Base-by-base conservation (phyloP, 2,113 vertebrate species). In the Pomatorhinus ruficollis region DNA sequence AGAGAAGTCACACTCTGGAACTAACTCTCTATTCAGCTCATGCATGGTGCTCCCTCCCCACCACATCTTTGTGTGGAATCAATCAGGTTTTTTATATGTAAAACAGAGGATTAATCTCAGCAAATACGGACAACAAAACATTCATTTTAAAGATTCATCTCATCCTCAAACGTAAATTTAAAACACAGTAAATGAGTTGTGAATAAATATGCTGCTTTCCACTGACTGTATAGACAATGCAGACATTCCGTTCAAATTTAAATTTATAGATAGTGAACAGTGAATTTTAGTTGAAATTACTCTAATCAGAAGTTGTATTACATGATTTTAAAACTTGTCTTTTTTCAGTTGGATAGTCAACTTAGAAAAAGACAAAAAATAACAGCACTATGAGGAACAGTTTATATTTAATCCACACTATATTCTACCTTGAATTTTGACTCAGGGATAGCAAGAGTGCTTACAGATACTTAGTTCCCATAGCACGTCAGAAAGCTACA, bases 31-130 rank as follows among this genome's bases (percentile, higher is more conserved):
- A 9, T 33, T 9, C 40, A 54, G 25, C 18, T 19, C 12, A 20
- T 83, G 17, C 40, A 52, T 5, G 18, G 5, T 5, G 1, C 11
- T 47, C 16, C 11, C 31, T 61, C 11, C 3, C 7, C 2, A 6
- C 5, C 12, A 9, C 2, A 3, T 53, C 19, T 63, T 75, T 81
- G 15, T 42, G 10, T 40, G 28, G 44, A 68, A 60, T 4, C 3
- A 44, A 33, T 40, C 5, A 21, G 7, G 4, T 37, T 50, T 63
- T 45, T 82, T 68, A 28, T 71, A 52, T 22, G 4, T 16, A 72
- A 80, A 92, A 10, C 6, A 37, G 23, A 88, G 11, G 17, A 37
- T 68, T 70, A 20, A 75, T 57, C 19, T 89, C 70, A 87, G 60
- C 10, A 68, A 54, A 86, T 54, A 40, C 4, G 10, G 27, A 14